A percentile compares a stretch with the other conserved stretches of the same genome.
phyloP scores from a whole-genome alignment of 2,113 vertebrate species.

The Rhinogobius similis region DNA sequence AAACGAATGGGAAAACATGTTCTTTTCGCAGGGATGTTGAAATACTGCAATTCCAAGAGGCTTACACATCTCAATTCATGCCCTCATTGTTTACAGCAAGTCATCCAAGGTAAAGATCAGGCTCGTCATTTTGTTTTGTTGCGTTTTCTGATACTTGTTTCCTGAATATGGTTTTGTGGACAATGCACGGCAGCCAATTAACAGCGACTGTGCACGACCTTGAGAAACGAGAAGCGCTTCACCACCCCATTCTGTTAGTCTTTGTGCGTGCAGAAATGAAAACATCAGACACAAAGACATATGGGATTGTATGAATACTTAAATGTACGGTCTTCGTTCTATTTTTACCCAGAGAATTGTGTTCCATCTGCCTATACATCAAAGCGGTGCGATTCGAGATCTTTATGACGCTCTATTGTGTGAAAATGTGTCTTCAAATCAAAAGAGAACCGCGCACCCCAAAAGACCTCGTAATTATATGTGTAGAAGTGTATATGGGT shows the following conservation, averaged over 20 bases:
- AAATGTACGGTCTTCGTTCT: background rate
- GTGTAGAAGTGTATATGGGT: background rate
- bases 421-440: conserved; percentile 16
- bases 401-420: conserved; percentile 19
- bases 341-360: conserved; percentile 6
- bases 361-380: conserved; percentile 14
- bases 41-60: background rate
- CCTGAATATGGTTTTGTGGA: conserved; percentile 1
- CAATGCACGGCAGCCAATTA: conserved; percentile 28
- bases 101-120: conserved; percentile 14
- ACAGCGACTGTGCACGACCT: conserved; percentile 9
- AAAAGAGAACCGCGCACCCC: conserved; percentile 10
- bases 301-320: background rate
- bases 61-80: conserved; percentile 22
- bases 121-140: conserved; percentile 14
- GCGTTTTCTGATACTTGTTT: conserved; percentile 6
- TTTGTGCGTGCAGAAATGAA: background rate
- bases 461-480: conserved; percentile 1
- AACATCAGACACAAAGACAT: background rate
- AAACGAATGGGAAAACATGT: conserved; percentile 13
- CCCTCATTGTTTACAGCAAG: conserved; percentile 19
- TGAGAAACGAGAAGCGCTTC: background rate
- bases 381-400: conserved; percentile 22
- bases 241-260: background rate
- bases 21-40: conserved; percentile 6